These are phyloP conservation scores for Diplazon laetatorius DNA, from an alignment of 2,888 invertebrate species.

Conservation along the genomic window DNA sequence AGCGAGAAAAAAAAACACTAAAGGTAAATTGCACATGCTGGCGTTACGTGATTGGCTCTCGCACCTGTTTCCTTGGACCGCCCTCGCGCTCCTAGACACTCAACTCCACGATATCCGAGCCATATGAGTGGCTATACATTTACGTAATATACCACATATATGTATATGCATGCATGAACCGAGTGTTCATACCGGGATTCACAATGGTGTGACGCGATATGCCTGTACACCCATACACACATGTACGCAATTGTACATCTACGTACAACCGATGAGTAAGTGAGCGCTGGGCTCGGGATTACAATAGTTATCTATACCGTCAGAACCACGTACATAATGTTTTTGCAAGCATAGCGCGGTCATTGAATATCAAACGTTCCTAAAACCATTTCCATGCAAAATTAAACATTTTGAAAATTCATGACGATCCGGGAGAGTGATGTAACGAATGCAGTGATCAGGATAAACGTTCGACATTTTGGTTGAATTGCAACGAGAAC, in stretches of 20 bases:
- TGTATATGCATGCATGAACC: slow-evolving; percentile 60
- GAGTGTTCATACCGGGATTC: background rate
- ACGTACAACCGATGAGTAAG: background rate
- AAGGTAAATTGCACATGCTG: slow-evolving; percentile 76
- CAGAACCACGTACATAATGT: no score
- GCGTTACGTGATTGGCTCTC: slow-evolving; percentile 78
- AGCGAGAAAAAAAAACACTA: slow-evolving; percentile 61
- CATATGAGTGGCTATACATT: slow-evolving; percentile 9
- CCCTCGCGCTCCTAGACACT: slow-evolving; percentile 72
- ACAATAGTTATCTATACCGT: no score
- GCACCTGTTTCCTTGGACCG: slow-evolving; percentile 80
- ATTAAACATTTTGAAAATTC: no score
- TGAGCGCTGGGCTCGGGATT: background rate
- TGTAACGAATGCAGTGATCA: no score
- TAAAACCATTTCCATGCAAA: no score
- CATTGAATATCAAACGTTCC: no score
- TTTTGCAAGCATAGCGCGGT: no score
- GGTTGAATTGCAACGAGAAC: no score
- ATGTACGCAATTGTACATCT: background rate
- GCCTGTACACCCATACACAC: slow-evolving; percentile 24
- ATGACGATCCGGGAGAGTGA: no score
- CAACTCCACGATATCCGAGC: slow-evolving; percentile 50
- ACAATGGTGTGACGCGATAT: slow-evolving; percentile 7
- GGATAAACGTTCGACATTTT: no score
- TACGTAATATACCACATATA: slow-evolving; percentile 57